These are phyloP conservation scores for Dorcus hopei DNA, from an alignment of 2,888 invertebrate genomes.

Conservation along the genomic window DNA sequence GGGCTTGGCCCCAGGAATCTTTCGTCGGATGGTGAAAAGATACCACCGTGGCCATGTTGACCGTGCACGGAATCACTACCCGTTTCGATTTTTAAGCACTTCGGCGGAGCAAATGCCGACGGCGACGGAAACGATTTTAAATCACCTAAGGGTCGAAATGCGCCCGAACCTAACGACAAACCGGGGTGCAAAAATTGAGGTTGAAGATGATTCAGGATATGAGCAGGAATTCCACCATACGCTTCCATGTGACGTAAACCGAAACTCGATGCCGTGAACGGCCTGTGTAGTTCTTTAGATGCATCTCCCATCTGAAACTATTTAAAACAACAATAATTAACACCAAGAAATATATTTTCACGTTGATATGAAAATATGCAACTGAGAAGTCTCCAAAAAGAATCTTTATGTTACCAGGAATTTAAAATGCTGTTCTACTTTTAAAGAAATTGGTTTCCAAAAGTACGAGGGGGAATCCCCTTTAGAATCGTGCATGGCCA, in stretches of 20 bases:
- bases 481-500: not conserved
- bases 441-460: not conserved
- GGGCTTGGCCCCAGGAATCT: slow-evolving; percentile 49
- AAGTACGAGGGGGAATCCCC: no score
- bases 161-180: slow-evolving; percentile 59
- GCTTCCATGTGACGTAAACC: slow-evolving; percentile 55
- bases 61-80: slow-evolving; percentile 42
- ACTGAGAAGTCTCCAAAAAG: no score
- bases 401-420: no score
- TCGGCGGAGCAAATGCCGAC: slow-evolving; percentile 71
- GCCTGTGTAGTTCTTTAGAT: slow-evolving; percentile 63
- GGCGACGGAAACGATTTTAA: slow-evolving; percentile 55
- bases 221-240: slow-evolving; percentile 61
- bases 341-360: not conserved
- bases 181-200: slow-evolving; percentile 69
- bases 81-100: slow-evolving; percentile 58
- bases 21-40: slow-evolving; percentile 48
- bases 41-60: slow-evolving; percentile 41
- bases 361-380: no score
- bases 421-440: not conserved
- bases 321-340: slow-evolving; percentile 14
- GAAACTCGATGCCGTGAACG: slow-evolving; percentile 59
- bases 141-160: slow-evolving; percentile 59
- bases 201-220: slow-evolving; percentile 68
- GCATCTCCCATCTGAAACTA: slow-evolving; percentile 53